Percentiles rank a stretch among this genome's conserved stretches.
phyloP scores from a whole-genome alignment of 1,140 invertebrate genomes.

The Pseudobourletiella spinata region DNA sequence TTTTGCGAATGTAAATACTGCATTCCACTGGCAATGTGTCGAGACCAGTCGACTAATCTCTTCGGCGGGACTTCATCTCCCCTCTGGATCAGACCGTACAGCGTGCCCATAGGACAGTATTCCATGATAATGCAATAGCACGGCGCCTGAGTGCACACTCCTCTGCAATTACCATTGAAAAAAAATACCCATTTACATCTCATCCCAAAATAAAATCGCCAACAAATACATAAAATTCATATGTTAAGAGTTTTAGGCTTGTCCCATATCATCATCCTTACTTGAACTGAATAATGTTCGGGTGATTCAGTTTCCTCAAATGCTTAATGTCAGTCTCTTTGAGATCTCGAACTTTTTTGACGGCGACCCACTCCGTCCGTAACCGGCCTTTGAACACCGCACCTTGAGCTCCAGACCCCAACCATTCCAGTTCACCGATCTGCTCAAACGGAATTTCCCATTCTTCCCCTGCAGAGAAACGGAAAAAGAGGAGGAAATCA shows the following conservation, averaged over 20 bases:
- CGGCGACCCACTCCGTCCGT: constrained; percentile 76
- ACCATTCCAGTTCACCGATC: constrained; percentile 82
- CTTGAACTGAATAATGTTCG: constrained; percentile 93
- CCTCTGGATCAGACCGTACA: constrained; percentile 81
- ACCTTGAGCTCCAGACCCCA: constrained; percentile 92
- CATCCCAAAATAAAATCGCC: too few species aligned
- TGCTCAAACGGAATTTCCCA: constrained; percentile 94
- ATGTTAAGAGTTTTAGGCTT: too few species aligned
- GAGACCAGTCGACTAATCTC: constrained; percentile 81
- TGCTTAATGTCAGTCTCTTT: constrained; percentile 93
- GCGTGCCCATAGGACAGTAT: constrained; percentile 87
- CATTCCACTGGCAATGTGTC: constrained; percentile 94
- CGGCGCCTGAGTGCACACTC: constrained; percentile 86
- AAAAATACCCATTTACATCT: too few species aligned
- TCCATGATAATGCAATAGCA: constrained; percentile 97
- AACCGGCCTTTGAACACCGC: constrained; percentile 86
- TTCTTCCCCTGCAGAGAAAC: constrained; percentile 51
- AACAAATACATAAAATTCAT: too few species aligned
- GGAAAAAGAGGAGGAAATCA: constrained; percentile 12
- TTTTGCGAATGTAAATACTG: constrained; percentile 90
- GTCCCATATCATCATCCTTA: too few species aligned
- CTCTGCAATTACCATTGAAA: constrained; percentile 48
- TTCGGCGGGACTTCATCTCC: constrained; percentile 69
- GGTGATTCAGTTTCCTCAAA: constrained; percentile 57
- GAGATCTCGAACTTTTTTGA: constrained; percentile 90